Evolutionary conservation across 1,140 invertebrate species (phyloP), one percentile per base, ranked within the genome.

Genomic region (Lucilia sericata): DNA sequence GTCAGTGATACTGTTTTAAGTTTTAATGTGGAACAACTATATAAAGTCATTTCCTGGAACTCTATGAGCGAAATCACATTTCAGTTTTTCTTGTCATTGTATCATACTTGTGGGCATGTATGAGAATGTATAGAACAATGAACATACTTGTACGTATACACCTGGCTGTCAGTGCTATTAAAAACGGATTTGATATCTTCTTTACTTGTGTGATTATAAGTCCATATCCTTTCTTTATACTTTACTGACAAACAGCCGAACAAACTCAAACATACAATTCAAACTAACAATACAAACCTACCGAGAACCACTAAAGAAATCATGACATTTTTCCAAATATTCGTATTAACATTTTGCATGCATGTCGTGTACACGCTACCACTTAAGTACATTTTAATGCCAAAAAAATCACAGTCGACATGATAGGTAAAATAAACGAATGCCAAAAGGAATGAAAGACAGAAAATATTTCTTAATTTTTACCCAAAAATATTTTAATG

Each of bases 321-420:
- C 76, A 80, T 80, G 42, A 21, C 76, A 80, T 49, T 19, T 78
- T 78, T 78, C 36, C 75, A 36, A 47, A 80, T 80, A 25, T 80
- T 78, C 36, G 75, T 19, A 47, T 78, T 12, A 70, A 70, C 19
- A 70, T 70, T 80, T 80, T 21, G 42, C 76, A 80, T 80, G 76
- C 76, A 80, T 30, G 76, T 80, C 76, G 76, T 80, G 76, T 80
- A 80, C 76, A 80, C 42, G 47, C 76, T 49, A 49, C 76, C 76
- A 80, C 76, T 80, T 80, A 80, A 80, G 76, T 80, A 49, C 76
- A 49, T 49, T 80, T 80, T 80, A 80, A 80, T 80, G 76, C 76
- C 42, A n/a, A 36, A 80, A 80, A 49, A 80, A 80, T 80, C 76
- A 80, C 42, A 80, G 76, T 80, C 76, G 21, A 51, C 42, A 80